Evolutionary conservation across 1,140 invertebrate genomes (phyloP).

Genomic region (Drosophila eugracilis): DNA sequence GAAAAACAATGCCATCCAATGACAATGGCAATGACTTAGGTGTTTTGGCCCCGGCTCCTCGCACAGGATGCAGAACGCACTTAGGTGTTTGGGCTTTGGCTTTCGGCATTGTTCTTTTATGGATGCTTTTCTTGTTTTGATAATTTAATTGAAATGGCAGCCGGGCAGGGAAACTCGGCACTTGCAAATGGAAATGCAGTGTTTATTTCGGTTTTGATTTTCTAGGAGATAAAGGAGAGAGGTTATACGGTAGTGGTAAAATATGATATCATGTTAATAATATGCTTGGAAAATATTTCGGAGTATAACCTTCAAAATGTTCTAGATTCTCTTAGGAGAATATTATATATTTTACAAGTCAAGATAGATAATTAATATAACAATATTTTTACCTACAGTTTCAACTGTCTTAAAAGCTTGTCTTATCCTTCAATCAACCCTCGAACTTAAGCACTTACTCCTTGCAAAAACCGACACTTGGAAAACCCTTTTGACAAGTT

Average conservation of each 20-base stretch:
- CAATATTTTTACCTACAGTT: too few species aligned
- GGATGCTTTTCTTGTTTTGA: constrained; percentile 65
- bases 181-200: constrained; percentile 57
- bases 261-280: too few species aligned
- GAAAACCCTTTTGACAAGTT: constrained; percentile 32
- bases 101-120: constrained; percentile 46
- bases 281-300: too few species aligned
- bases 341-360: too few species aligned
- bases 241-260: neutral
- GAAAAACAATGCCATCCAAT: constrained; percentile 62
- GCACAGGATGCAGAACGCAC: constrained; percentile 59
- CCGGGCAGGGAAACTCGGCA: constrained; percentile 30
- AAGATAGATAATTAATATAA: too few species aligned
- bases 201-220: constrained; percentile 59
- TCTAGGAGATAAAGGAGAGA: neutral
- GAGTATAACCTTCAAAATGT: too few species aligned
- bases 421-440: constrained; percentile 18
- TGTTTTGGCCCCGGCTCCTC: constrained; percentile 32
- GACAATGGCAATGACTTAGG: constrained; percentile 66
- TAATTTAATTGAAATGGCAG: constrained; percentile 80
- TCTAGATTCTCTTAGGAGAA: too few species aligned
- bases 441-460: constrained; percentile 1
- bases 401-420: neutral
- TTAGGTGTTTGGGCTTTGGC: constrained; percentile 60
- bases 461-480: constrained; percentile 26